Conservation (phyloP, 2,797 vertebrate species). For the Argentina silus region DNA sequence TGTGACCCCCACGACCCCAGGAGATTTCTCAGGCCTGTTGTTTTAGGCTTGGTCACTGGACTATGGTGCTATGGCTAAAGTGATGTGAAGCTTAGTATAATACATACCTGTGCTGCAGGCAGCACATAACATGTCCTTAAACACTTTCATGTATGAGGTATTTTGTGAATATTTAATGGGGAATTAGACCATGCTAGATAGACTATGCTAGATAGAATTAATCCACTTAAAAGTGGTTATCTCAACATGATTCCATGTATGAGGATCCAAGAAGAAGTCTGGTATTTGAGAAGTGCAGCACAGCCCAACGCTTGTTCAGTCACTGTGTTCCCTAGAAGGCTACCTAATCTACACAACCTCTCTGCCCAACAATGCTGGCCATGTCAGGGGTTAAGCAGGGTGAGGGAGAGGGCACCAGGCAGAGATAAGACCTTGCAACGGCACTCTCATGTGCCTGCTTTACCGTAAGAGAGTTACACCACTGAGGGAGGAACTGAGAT, state of each 20-base stretch:
- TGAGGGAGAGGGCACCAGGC: neutral
- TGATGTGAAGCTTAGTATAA: conserved; percentile 1
- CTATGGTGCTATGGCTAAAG: conserved; percentile 11
- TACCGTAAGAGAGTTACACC: neutral
- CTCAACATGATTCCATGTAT: conserved; percentile 26
- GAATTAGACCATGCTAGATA: neutral
- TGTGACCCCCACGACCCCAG: conserved; percentile 42
- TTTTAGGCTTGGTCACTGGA: conserved; percentile 22
- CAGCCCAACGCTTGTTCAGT: conserved; percentile 22
- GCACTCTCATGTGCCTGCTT: neutral
- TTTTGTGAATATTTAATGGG: neutral
- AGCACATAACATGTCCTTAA: neutral
- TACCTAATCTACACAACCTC: conserved; percentile 32
- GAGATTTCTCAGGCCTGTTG: conserved; percentile 33
- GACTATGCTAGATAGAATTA: neutral
- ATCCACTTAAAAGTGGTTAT: conserved; percentile 24
- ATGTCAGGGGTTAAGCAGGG: conserved; percentile 36
- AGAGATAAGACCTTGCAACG: conserved; percentile 13
- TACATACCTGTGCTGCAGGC: neutral
- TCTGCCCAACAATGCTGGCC: conserved; percentile 20
- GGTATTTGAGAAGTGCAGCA: conserved; percentile 35
- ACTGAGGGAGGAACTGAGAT: neutral
- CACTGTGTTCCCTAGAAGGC: conserved; percentile 11
- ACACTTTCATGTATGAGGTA: neutral
- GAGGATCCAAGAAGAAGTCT: conserved; percentile 21